Evolutionary conservation across 2,888 invertebrate genomes (phyloP), one percentile per base, ranked within the genome.

Genomic region (Oscheius onirici): DNA sequence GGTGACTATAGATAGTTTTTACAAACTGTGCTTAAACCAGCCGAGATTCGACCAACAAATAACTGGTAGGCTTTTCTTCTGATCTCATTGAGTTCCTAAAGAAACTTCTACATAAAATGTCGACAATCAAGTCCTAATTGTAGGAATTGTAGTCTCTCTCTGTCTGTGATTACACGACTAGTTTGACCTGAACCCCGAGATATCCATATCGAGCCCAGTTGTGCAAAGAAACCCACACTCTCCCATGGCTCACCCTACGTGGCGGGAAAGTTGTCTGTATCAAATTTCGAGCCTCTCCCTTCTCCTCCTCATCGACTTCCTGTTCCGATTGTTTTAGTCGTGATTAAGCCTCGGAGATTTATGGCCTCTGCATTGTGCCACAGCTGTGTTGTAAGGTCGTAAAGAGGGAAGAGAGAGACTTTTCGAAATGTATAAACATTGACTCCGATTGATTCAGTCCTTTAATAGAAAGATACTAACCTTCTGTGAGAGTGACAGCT

Each of bases 341-440:
- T 40, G 58, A 28, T 58, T 58, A 58, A 58, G 34, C 41, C 17
- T 34, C 41, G 41, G 52, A 43, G 58, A 58, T 58, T 58, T 41
- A 58, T 41, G 40, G 17, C 58, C 41, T 34, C n/a, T 2, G 41
- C 17, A 15, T 40, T n/a, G 11, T 22, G 15, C 17, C 10, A n/a
- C 52, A 22, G 22, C 17, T 58, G 41, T 58, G 58, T 54, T 70
- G 61, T 46, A 40, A 52, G 63, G 28, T 61, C 41, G 61, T 61
- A 61, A 63, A 58, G 15, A 24, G n/a, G 60, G 40, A 41, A 26
- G 55, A 57, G 69, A 22, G 58, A 54, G 46, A 58, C 46, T 46
- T 46, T 17, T 13, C 46, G 46, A 17, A 46, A 46, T 46, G n/a
- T n/a, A 34, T 34, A 34, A 34, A 34, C 34, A 34, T 13, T 52